Evolutionary conservation across 2,113 vertebrate genomes (phyloP), one percentile per base, ranked within the genome.

Genomic region (Phyllopteryx taeniolatus): DNA sequence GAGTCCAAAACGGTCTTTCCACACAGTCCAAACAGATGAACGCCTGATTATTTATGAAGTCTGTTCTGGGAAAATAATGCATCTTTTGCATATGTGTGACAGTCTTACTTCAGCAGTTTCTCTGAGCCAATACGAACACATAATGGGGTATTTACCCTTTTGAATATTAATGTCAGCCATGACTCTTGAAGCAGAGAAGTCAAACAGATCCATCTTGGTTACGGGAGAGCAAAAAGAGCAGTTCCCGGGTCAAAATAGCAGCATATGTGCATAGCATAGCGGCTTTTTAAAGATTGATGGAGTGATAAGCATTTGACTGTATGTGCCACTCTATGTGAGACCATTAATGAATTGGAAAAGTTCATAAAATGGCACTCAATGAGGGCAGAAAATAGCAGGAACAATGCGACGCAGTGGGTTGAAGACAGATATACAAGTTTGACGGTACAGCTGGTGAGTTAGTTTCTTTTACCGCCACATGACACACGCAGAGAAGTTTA

Each of bases 281-380:
- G 73, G 74, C 75, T 67, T 74, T 81, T 85, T 79, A 91, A 92
- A 92, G 78, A 89, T 90, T 89, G 68, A 89, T 88, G 56, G 77
- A 57, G 51, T 43, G 81, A 89, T 88, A 90, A 87, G 68, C 86
- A 88, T 91, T 82, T 88, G 39, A 71, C 69, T 77, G 61, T 74
- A 78, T 59, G 73, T 73, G 60, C 59, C 76, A 77, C 73, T 82
- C 62, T 80, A 75, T 77, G 72, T 62, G 70, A 72, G 75, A 61
- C 42, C 62, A 73, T 72, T 86, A 85, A 77, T 84, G 73, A 70
- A 84, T 83, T 9, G 54, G 68, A 17, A 68, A 33, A 59, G 53
- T 72, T 86, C 63, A 75, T 76, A 27, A 46, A 77, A 82, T 79
- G 59, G 70, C 53, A 68, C 57, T 81, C 82, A 81, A 83, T 79